Evolutionary conservation across 1,140 invertebrate species (phyloP), one percentile per base, ranked within the genome.

Genomic region (Diorhabda sublineata): DNA sequence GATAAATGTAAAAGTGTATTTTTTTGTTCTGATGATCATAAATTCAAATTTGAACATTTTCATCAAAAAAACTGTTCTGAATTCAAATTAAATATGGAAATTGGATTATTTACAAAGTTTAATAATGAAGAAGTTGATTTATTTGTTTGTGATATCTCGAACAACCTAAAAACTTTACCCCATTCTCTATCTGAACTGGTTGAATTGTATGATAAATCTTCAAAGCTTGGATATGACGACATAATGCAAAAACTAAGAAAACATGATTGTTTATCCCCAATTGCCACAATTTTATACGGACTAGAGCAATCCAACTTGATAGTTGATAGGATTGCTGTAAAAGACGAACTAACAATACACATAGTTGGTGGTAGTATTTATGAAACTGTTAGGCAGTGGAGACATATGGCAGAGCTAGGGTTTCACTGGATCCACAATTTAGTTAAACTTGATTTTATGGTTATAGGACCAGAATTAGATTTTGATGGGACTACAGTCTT

Each of bases 1-100:
- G 2, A 63, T 6, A 42, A 70, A 3, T 81, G 79, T 71, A 60
- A 70, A n/a, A 75, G 68, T 69, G 74, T 74, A 6, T 73, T 70
- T 62, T 81, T 80, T 73, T 81, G 79, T 65, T 77, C 73, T 2
- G 43, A 60, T 41, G 68, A 75, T 60, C 79, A 80, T 66, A 44
- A 76, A 73, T 9, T 67, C 7, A 11, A 61, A 45, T 70, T 79
- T 59, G 52, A 66, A 67, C 47, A 71, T 42, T 45, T 42, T 7
- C 80, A 79, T 71, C 58, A 69, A 41, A 70, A 73, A 64, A 62
- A 71, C 56, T 81, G 80, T 70, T 11, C 58, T 9, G 42, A 69
- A n/a, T 74, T 81, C 42, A 72, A 71, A 63, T 58, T 76, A 4
- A 74, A 76, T 56, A 66, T 78, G 52, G 68, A 75, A 42, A 52